A percentile compares a stretch with the other conserved stretches of the same genome.
Conservation (phyloP, 2,888 invertebrate genomes). For the Chrysodeixis includens region DNA sequence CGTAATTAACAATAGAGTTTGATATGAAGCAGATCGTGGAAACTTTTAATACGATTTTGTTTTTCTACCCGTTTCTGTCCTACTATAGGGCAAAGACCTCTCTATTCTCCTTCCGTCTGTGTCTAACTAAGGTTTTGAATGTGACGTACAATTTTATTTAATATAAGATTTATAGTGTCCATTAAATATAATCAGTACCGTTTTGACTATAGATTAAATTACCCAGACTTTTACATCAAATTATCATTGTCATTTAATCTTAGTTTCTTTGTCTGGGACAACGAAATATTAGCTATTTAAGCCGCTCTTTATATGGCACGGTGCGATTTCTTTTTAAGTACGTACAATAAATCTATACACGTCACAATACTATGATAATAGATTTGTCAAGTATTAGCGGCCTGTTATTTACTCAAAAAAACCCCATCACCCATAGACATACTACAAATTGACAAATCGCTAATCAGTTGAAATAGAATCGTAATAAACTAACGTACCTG, state of each 20-base stretch:
- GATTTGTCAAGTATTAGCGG: background rate
- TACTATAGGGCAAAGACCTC: too few relatives aligned
- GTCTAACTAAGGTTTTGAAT: too few relatives aligned
- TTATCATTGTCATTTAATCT: slow-evolving; percentile 10
- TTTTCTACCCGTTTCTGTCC: too few relatives aligned
- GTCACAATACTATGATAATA: background rate
- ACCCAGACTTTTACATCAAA: background rate
- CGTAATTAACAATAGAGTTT: slow-evolving; percentile 15
- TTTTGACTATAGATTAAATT: slow-evolving; percentile 16
- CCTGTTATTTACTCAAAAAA: background rate
- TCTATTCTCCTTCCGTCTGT: too few relatives aligned
- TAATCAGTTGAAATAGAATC: background rate
- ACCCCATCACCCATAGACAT: too few relatives aligned
- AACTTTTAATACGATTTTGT: slow-evolving; percentile 28
- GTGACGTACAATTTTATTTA: too few relatives aligned
- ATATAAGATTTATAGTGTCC: too few relatives aligned
- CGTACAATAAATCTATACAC: too few relatives aligned
- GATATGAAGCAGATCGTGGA: slow-evolving; percentile 18
- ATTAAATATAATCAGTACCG: background rate
- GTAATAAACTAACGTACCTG: slow-evolving; percentile 14
- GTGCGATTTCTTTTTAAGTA: too few relatives aligned
- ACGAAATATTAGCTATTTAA: too few relatives aligned
- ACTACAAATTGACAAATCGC: too few relatives aligned
- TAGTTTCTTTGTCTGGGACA: slow-evolving; percentile 14
- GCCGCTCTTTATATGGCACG: too few relatives aligned